Evolutionary conservation across 2,113 vertebrate species (phyloP), one percentile per base, ranked within the genome.

Genomic region (Amphilophus citrinellus): DNA sequence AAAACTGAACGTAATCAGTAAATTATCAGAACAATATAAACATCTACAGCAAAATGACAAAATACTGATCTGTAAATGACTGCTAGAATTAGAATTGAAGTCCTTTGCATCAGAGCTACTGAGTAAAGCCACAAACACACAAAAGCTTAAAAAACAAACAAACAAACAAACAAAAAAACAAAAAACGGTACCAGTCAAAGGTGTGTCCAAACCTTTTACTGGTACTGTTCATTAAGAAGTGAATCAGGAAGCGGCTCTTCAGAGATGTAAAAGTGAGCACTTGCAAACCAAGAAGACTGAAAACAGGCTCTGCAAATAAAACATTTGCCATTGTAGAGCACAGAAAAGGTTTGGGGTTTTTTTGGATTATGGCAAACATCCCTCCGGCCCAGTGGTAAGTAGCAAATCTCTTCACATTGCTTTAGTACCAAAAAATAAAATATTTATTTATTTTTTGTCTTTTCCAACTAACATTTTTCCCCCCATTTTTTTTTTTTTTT

Each of bases 191-290:
- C 37, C 37, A 37, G 37, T 37, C 37, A 37, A 37, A 37, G 37
- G 37, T 37, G 32, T 32, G 32, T 32, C 35, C 35, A 37, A 37
- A 37, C 35, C 7, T 37, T 37, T 37, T 3, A 37, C 35, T 37
- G 35, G 35, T 8, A 37, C 35, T 37, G 35, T 7, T 27, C 15
- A 24, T 22, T 57, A 76, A 59, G 17, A 32, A 10, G 20, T 53
- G 9, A 73, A 30, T 73, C 10, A 20, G 0, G 0, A 73, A n/a
- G 44, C 17, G 1, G 56, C 17, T 73, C 17, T 73, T n/a, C 50
- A 8, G 24, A 32, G 27, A 53, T 20, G 44, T 71, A 10, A 27
- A 71, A 73, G 10, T n/a, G 66, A 73, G 44, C 4, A 27, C 44
- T 32, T 73, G 27, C 17, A 73, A 53, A 53, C 66, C 30, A 73